phyloP scores from a whole-genome alignment of 1,140 invertebrate genomes.

The Orchestia grillus region DNA sequence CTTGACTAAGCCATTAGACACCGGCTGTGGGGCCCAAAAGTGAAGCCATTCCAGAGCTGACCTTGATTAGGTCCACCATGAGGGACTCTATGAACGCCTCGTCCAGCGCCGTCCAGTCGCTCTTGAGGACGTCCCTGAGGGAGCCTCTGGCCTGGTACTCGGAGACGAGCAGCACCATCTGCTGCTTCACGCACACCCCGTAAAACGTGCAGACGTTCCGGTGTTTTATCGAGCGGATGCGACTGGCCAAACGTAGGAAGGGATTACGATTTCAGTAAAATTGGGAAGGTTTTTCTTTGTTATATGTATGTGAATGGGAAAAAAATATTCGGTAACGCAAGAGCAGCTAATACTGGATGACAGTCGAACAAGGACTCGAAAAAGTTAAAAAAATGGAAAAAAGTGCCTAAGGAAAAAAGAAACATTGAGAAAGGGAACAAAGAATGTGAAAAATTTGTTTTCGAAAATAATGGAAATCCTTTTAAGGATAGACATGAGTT shows the following conservation, averaged over 20 bases:
- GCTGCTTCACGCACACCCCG: constrained; percentile 90
- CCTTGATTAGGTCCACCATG: constrained; percentile 96
- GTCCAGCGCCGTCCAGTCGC: constrained; percentile 96
- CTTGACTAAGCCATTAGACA: constrained; percentile 82
- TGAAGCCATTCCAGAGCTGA: constrained; percentile 71
- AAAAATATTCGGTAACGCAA: no score
- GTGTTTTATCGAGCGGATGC: constrained; percentile 89
- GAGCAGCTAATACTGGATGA: no score
- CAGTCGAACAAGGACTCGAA: no score
- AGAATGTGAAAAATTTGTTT: no score
- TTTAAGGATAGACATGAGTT: no score
- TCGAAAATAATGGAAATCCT: no score
- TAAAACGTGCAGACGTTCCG: constrained; percentile 95
- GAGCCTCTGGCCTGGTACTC: constrained; percentile 98
- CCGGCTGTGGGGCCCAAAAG: background rate
- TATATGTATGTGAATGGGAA: background rate
- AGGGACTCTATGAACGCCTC: constrained; percentile 95
- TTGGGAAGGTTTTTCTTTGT: background rate
- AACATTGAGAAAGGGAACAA: no score
- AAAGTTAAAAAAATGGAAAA: no score
- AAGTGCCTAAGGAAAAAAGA: no score
- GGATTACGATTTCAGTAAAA: background rate
- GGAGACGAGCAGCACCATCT: constrained; percentile 87
- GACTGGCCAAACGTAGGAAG: constrained; percentile 71
- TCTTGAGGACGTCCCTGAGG: constrained; percentile 95